A percentile compares a stretch with the other conserved stretches of the same genome.
Evolutionary conservation across 2,113 vertebrate genomes (phyloP).

Genomic region (Jacana jacana): DNA sequence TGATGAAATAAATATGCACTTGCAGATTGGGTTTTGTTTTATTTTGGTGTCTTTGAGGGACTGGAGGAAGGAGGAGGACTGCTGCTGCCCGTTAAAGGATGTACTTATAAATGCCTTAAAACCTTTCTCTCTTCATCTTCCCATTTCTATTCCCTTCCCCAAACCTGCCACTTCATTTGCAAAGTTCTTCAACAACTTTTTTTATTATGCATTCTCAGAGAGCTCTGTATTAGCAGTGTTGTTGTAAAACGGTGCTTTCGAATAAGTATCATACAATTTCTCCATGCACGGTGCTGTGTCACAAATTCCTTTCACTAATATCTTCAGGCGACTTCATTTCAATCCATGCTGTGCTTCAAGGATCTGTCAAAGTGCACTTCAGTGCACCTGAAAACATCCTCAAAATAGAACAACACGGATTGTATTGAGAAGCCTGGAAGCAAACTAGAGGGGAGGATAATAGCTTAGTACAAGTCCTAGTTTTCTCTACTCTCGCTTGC

Average conservation of each 20-base stretch:
- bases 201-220: not conserved
- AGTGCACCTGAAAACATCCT: not conserved
- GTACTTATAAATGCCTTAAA: not conserved
- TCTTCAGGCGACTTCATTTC: conserved; percentile 30
- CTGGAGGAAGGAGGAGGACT: not conserved
- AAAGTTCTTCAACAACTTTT: not conserved
- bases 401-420: not conserved
- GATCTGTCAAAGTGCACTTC: conserved; percentile 7
- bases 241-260: not conserved
- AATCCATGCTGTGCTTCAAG: not conserved
- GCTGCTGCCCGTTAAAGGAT: not conserved
- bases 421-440: conserved; percentile 36
- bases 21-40: not conserved
- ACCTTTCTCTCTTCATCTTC: not conserved
- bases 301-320: not conserved
- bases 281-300: not conserved
- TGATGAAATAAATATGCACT: not conserved
- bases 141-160: not conserved
- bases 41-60: not conserved
- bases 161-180: not conserved
- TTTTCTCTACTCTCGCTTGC: not conserved
- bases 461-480: not conserved
- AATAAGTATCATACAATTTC: conserved; percentile 30
- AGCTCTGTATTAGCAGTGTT: not conserved
- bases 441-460: not conserved